Evolutionary conservation across 2,113 vertebrate species (phyloP), one percentile per base, ranked within the genome.

Genomic region (Oriolus oriolus): DNA sequence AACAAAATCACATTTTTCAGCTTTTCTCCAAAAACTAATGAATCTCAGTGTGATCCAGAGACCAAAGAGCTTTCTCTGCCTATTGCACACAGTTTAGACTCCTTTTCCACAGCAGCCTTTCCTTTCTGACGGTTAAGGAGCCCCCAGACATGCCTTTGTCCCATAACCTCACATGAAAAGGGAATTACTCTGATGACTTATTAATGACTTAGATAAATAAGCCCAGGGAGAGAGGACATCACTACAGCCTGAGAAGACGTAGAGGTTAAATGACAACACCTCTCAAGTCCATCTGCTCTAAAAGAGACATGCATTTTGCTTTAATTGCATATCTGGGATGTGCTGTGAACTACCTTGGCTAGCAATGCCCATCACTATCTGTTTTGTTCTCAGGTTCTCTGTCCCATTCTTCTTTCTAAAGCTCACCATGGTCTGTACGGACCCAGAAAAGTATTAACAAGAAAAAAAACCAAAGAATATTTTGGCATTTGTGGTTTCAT

Each of bases 131-230:
- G 64, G 71, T 24, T 27, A 49, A 63, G 91, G 74, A 96, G 85
- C 93, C 95, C 95, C 87, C 95, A 63, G 84, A 81, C 33, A 19
- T 44, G 68, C 54, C 77, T 80, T 91, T 88, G 70, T 87, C 75
- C 28, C 42, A 23, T 63, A 94, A 74, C 73, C 90, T 79, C 76
- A 68, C 79, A 92, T n/a, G 76, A 90, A 93, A 96, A 90, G 63
- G 35, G 31, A 92, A 71, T 84, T 71, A 44, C 44, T 80, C 59
- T 60, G 79, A 87, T 81, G 92, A 93, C 86, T 96, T 94, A 89
- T 63, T 93, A 52, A 92, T 89, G 73, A 82, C 71, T 77, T 70
- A 66, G 50, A 82, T 75, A 95, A 92, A 84, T n/a, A 87, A 65
- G 21, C n/a, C 60, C 77, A 65, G 53, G 60, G 63, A 87, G 37